Base-by-base conservation (phyloP, 2,797 vertebrate species). In the Silurus lanzhouensis region DNA sequence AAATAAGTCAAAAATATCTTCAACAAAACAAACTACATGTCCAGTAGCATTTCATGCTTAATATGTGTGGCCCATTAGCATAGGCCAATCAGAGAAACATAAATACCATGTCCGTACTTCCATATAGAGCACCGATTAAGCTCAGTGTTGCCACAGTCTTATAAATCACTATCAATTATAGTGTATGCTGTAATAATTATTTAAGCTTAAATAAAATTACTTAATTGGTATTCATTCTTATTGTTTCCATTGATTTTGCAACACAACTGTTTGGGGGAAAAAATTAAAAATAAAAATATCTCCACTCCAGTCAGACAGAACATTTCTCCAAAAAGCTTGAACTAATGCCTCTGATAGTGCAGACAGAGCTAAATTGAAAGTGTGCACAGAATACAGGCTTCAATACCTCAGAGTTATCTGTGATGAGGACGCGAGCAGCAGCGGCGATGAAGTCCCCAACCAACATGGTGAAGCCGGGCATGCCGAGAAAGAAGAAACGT, bases 391-490 rank as follows among this genome's bases (percentile, higher is more conserved):
- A 64, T 22, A 52, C 20, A 25, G 60, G 38, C 44, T 6, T n/a
- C 12, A 14, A 93, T 95, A 99, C 98, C 96, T 96, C 97, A n/a
- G 92, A 91, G 46, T 90, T 92, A 90, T 95, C 95, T 0, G 93
- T 86, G 89, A 93, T 95, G 88, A 99, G 96, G 67, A 99, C 94
- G n/a, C 94, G 94, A 78, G 96, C 95, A 0, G 97, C 95, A 0
- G 97, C 98, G 0, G 93, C 93, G 81, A 99, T 96, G 92, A 98
- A 99, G 93, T 99, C 97, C 86, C 96, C 94, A 1, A 99, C 90
- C 86, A 99, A 94, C 96, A 99, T 96, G 0, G 96, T 97, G 92
- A 99, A 99, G 79, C 98, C 98, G 2, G 98, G 98, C 86, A 99
- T 94, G 60, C 96, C 96, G 87, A 99, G 93, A 91, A 97, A 98